Conservation (phyloP, 1,140 invertebrate genomes). For the Rhynchophorus ferrugineus region DNA sequence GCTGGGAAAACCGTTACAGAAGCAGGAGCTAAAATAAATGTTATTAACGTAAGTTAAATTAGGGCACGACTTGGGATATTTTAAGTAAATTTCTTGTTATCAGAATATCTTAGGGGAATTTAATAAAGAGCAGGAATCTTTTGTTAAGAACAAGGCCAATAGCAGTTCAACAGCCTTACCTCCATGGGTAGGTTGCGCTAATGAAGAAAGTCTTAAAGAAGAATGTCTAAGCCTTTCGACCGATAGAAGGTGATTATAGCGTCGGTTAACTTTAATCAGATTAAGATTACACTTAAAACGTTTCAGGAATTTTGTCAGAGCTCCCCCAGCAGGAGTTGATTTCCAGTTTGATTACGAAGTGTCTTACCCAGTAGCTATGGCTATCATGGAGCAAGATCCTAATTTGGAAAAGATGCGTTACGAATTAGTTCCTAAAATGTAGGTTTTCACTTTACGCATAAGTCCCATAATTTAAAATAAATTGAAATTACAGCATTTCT, state of each 20-base stretch:
- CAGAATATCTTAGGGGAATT: slow-evolving; percentile 93
- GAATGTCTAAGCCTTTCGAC: slow-evolving; percentile 89
- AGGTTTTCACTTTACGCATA: slow-evolving; percentile 42
- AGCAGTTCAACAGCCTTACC: slow-evolving; percentile 69
- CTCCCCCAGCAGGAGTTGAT: slow-evolving; percentile 89
- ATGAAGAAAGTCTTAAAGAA: slow-evolving; percentile 84
- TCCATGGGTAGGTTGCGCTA: slow-evolving; percentile 85
- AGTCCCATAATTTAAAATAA: neutral
- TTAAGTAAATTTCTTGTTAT: slow-evolving; percentile 28
- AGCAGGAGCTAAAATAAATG: slow-evolving; percentile 85
- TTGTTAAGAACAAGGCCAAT: slow-evolving; percentile 77
- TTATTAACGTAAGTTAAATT: slow-evolving; percentile 93
- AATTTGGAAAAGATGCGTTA: slow-evolving; percentile 97
- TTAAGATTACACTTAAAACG: too few species aligned
- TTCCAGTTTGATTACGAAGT: slow-evolving; percentile 93
- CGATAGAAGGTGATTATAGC: slow-evolving; percentile 58
- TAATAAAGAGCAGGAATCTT: slow-evolving; percentile 93
- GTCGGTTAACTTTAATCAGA: too few species aligned
- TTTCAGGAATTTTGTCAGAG: slow-evolving; percentile 85
- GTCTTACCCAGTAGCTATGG: slow-evolving; percentile 84
- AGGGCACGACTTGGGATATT: slow-evolving; percentile 42
- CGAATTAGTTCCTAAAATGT: slow-evolving; percentile 97
- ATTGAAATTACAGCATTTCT: slow-evolving; percentile 71
- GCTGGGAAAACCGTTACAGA: slow-evolving; percentile 70
- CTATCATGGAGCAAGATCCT: slow-evolving; percentile 89